Base-by-base conservation (phyloP, 2,113 vertebrate species). In the Chascanopsetta lugubris region DNA sequence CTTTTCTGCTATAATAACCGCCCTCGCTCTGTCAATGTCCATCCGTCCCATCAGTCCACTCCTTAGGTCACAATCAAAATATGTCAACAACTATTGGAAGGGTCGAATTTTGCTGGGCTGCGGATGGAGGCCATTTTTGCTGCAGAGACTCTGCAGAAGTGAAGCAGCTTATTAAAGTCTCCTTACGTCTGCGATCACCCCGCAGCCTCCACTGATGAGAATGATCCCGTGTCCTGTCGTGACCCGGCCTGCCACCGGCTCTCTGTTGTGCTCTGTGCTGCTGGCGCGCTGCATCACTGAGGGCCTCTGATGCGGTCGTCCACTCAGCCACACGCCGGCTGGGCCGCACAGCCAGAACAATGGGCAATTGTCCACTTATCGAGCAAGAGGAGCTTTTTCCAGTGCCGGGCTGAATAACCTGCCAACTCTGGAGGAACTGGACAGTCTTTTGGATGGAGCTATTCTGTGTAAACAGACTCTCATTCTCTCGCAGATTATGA, bases 401-500 rank as follows among this genome's bases (percentile, higher is more conserved):
- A 58, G 50, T 6, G 21, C 36, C 13, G 20, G 8, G 26, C 54
- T 47, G 67, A 82, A 79, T 56, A 83, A 75, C 63, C 64, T 74
- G 82, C 68, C 80, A 80, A 57, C 32, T 69, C 45, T 62, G 30
- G 38, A 80, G 65, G 68, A 66, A 76, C 61, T 68, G 76, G 69
- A 72, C 24, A 53, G 50, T 80, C 62, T 67, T 65, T 71, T 9
- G 54, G 54, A 54, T 53, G 26, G 61, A 65, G 72, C 60, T 61
- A 48, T 47, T 77, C 57, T 34, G 50, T 66, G 68, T 76, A 76
- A 80, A 89, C 72, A 76, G 55, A 65, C 57, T 76, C 64, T 74
- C 62, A 67, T 88, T 83, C 66, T 72, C 46, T 56, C 70, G 26
- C 62, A 71, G 80, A 79, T 84, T 60, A 80, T 72, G 79, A 87